Base-by-base conservation (phyloP, 2,113 vertebrate genomes). In the Mionectes macconnelli region DNA sequence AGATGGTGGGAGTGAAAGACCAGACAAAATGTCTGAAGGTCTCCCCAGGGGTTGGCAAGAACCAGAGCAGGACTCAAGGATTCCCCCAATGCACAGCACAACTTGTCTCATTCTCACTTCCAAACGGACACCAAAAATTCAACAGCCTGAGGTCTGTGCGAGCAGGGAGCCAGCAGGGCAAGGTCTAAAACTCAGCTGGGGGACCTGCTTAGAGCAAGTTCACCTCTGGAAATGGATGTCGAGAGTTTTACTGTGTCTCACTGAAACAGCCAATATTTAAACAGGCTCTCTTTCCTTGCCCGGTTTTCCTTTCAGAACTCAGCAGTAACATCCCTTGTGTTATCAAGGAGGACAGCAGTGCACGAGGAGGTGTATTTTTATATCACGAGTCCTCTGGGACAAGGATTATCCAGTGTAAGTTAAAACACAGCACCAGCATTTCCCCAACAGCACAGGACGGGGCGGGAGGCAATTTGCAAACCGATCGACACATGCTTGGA, bases 121-220 rank as follows among this genome's bases (percentile, higher is more conserved):
- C 45, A 23, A 69, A 70, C 5, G 8, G 50, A 13, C 68, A 56
- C 30, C 9, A 19, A 42, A 70, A 77, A 30, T 21, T 3, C 16
- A 44, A 37, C 52, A 5, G 1, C 9, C 33, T 21, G 3, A 9
- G 27, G 9, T 6, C 50, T 39, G 1, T 19, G 44, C 42, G 39
- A 25, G 14, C 4, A 44, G 72, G 77, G 59, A 88, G 33, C 33
- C 47, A 35, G 5, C 4, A 30, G 74, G 27, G 53, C 33, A 6
- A 1, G 0, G 0, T 13, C 35, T 7, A 19, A 30, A 12, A 4
- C 70, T 4, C 37, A 12, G 23, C 0, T 75, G 59, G n/a, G 21
- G 70, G 44, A 5, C 5, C 18, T 14, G 12, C 66, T 2, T 1
- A 8, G 27, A 10, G 45, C 19, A 57, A 33, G 76, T 30, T 84